Evolutionary conservation across 2,797 vertebrate species (phyloP), one percentile per base, ranked within the genome.

Genomic region (Picus viridis): DNA sequence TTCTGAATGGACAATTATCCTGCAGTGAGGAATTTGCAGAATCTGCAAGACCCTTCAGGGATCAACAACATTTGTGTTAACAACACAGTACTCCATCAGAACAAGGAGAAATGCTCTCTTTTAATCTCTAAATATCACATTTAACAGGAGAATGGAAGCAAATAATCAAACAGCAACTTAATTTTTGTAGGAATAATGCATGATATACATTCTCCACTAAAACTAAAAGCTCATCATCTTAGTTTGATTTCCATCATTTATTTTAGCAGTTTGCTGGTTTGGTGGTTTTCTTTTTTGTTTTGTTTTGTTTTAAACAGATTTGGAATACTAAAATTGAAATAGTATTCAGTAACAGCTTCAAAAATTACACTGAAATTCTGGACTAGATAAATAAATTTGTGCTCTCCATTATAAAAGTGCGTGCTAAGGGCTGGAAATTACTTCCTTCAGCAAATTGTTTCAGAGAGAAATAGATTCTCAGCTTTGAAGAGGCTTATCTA

Each of bases 1-100:
- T 82, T 36, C 87, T 89, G 53, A 59, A 57, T 78, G 53, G 43
- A 36, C 43, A 49, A 79, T 76, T 89, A 61, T 26, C 93, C 94
- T 91, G 90, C 94, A 88, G 93, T 3, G 94, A 95, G 89, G 90
- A 89, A 95, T 96, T 64, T 92, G 95, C 89, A 96, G 95, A 93
- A 95, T 96, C 83, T 95, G 87, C 90, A 96, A 85, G 87, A 79
- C n/a, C 76, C 87, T 88, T 82, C 57, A 70, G 76, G 83, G 93
- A 96, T 94, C 89, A 82, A 95, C 85, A 79, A 88, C 53, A 23
- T 86, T 92, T 61, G 61, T 81, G 54, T 89, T 92, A 86, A 85
- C 78, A 85, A 4, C 26, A 61, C 53, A 70, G 30, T 64, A 51
- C 32, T 86, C 64, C 57, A 81, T 76, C 71, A 93, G 70, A 73